Evolutionary conservation across 2,797 vertebrate species (phyloP).

Genomic region (Tinamus major): DNA sequence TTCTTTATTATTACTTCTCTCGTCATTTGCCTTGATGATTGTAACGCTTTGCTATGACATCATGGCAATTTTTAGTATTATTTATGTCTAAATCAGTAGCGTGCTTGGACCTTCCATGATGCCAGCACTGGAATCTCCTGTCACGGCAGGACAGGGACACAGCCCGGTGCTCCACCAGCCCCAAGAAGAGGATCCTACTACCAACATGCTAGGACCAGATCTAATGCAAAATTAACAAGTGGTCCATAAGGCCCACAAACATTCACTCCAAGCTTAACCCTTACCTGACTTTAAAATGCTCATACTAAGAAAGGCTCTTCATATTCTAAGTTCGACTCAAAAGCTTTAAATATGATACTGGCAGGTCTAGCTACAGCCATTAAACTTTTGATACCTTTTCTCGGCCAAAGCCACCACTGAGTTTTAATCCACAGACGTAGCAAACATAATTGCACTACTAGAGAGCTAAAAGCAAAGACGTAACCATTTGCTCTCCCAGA

Average conservation of each 20-base stretch:
- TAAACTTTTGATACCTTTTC: background rate
- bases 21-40: background rate
- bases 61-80: background rate
- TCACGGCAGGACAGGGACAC: background rate
- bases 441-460: background rate
- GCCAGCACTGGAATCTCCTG: background rate
- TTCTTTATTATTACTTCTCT: constrained; percentile 27
- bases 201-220: background rate
- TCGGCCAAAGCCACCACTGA: background rate
- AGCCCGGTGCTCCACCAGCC: background rate
- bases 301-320: background rate
- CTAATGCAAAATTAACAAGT: background rate
- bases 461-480: background rate
- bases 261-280: background rate
- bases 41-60: constrained; percentile 16
- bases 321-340: background rate
- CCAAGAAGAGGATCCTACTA: background rate
- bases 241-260: background rate
- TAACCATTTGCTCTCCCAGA: background rate
- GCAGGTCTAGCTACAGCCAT: background rate
- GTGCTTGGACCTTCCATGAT: background rate
- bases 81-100: rapidly evolving
- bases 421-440: background rate
- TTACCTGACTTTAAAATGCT: background rate
- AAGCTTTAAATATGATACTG: background rate